phyloP scores from a whole-genome alignment of 2,888 invertebrate genomes.

The Apamea monoglypha region DNA sequence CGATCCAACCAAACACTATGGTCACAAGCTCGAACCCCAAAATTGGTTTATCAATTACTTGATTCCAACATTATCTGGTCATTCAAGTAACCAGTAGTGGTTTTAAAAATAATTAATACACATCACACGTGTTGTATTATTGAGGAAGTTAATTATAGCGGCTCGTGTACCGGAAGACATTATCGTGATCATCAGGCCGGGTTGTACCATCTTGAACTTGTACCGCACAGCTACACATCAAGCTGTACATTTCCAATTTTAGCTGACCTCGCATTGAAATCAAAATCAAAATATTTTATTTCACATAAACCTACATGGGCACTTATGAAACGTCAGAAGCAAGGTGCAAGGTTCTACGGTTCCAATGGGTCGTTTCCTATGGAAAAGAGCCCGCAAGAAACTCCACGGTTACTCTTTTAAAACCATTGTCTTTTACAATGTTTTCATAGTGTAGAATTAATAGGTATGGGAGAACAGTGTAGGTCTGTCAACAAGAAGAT shows the following conservation, averaged over 20 bases:
- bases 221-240: neutral
- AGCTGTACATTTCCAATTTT: too few relatives aligned
- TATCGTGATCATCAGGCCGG: constrained; percentile 44
- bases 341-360: neutral
- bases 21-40: constrained; percentile 8
- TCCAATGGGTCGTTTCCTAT: neutral
- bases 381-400: neutral
- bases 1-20: neutral
- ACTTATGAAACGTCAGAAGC: neutral
- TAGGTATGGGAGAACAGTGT: too few relatives aligned
- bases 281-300: neutral
- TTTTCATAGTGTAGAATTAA: too few relatives aligned
- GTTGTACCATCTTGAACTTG: constrained; percentile 50
- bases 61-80: constrained; percentile 39
- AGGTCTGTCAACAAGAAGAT: too few relatives aligned
- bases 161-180: constrained; percentile 64
- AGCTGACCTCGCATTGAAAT: neutral
- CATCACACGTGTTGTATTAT: constrained; percentile 61
- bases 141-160: constrained; percentile 68
- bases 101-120: constrained; percentile 60
- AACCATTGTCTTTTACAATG: too few relatives aligned
- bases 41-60: constrained; percentile 43
- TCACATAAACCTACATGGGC: neutral
- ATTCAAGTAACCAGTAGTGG: constrained; percentile 38
- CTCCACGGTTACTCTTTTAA: neutral